Evolutionary conservation across 1,140 invertebrate species (phyloP).

Genomic region (Sipha flava): DNA sequence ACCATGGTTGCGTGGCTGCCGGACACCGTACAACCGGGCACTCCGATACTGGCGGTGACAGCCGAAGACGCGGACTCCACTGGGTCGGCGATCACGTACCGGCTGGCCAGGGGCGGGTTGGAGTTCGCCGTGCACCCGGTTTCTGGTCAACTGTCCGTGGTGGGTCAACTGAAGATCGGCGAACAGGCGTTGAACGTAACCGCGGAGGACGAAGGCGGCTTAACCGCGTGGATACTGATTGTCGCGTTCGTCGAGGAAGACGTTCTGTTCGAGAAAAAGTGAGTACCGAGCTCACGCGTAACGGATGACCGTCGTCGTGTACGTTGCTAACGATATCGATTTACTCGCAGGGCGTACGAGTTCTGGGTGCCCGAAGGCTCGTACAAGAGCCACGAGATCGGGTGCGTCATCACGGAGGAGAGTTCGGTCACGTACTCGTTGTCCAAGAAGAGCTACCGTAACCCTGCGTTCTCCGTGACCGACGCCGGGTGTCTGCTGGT

Average conservation of each 20-base stretch:
- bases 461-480: slow-evolving; percentile 56
- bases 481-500: slow-evolving; percentile 65
- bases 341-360: slow-evolving; percentile 53
- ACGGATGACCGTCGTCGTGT: too few species aligned
- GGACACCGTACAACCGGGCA: background rate
- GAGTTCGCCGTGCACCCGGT: slow-evolving; percentile 61
- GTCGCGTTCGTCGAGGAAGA: slow-evolving; percentile 61
- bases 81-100: background rate
- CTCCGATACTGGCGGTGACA: background rate
- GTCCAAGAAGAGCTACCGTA: background rate
- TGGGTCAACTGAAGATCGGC: slow-evolving; percentile 50
- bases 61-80: background rate
- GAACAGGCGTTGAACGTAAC: slow-evolving; percentile 55
- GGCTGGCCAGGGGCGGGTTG: background rate
- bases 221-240: slow-evolving; percentile 60
- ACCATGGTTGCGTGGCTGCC: background rate
- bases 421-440: background rate
- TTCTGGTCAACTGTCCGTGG: slow-evolving; percentile 65
- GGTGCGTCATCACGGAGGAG: slow-evolving; percentile 64
- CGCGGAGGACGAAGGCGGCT: slow-evolving; percentile 63
- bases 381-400: slow-evolving; percentile 59
- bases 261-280: slow-evolving; percentile 8
- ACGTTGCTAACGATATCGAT: too few species aligned
- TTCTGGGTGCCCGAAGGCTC: slow-evolving; percentile 73
- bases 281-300: background rate